Evolutionary conservation across 2,113 vertebrate genomes (phyloP).

Genomic region (Octodon degus): DNA sequence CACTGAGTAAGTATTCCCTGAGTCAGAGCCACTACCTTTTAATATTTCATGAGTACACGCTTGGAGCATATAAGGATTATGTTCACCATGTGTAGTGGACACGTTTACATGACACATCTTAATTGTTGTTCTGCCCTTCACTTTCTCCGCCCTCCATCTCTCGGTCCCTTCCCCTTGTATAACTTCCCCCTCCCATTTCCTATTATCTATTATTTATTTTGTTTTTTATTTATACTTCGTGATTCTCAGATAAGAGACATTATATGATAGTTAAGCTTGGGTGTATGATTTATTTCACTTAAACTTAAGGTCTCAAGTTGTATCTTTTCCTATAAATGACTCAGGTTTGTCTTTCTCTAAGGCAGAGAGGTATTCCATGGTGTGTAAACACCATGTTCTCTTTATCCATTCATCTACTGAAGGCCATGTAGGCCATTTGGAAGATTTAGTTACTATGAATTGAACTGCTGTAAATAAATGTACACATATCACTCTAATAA

Average conservation of each 20-base stretch:
- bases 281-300: neutral
- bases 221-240: neutral
- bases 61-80: neutral
- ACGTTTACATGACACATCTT: neutral
- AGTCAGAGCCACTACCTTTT: neutral
- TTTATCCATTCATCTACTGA: neutral
- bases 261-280: neutral
- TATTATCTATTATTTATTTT: neutral
- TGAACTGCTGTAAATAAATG: neutral
- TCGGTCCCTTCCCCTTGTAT: neutral
- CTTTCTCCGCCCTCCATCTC: neutral
- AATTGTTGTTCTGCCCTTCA: neutral
- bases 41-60: neutral
- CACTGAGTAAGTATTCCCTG: neutral
- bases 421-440: neutral
- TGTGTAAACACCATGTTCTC: neutral
- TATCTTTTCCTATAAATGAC: neutral
- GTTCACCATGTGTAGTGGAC: neutral
- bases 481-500: neutral
- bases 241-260: neutral
- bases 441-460: neutral
- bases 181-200: neutral
- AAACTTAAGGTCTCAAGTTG: neutral
- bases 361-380: neutral
- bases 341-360: neutral